Percentiles rank a stretch among this genome's conserved stretches.
Conservation (phyloP, 2,113 vertebrate genomes). For the Odobenus rosmarus region DNA sequence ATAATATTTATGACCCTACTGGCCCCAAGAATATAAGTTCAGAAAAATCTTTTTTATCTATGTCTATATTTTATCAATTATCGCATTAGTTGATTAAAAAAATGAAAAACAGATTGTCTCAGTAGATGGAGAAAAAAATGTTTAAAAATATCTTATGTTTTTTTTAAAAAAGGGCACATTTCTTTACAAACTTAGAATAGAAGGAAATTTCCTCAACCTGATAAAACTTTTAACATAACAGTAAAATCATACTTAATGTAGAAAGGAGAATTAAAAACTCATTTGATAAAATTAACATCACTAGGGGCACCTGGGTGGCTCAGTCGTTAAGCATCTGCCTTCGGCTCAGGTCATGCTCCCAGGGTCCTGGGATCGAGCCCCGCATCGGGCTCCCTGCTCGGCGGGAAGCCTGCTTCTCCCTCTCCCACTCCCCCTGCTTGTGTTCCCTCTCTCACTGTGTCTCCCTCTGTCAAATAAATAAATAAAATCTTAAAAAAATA, state of each 20-base stretch:
- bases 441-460: no score
- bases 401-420: no score
- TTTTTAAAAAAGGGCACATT: background rate
- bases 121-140: background rate
- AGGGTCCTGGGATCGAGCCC: no score
- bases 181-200: constrained; percentile 24
- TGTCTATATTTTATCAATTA: constrained; percentile 22
- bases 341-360: no score
- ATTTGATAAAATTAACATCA: background rate
- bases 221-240: background rate
- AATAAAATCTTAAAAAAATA: no score
- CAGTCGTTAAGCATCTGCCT: no score
- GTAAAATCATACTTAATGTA: background rate
- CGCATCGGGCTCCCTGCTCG: no score
- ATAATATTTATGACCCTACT: background rate
- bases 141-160: background rate
- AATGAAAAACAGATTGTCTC: background rate
- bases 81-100: background rate
- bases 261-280: background rate
- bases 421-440: no score
- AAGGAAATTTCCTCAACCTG: background rate
- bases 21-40: background rate
- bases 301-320: background rate
- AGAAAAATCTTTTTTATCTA: background rate
- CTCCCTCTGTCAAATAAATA: no score